Conservation (phyloP, 2,113 vertebrate species). For the Amia ocellicauda region DNA sequence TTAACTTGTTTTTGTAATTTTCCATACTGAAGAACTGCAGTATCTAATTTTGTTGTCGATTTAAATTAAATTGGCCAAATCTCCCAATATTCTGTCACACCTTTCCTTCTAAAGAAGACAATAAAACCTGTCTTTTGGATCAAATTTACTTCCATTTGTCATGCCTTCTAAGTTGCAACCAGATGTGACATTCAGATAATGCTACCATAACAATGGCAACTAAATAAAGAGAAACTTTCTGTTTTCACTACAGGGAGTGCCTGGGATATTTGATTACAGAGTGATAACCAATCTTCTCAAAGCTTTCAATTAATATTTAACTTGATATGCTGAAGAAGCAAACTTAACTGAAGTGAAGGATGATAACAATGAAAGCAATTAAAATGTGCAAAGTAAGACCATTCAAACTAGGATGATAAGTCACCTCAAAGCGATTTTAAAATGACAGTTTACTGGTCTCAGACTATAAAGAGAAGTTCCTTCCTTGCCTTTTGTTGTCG, state of each 20-base stretch:
- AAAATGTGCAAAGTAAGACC: conserved; percentile 52
- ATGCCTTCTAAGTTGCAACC: conserved; percentile 25
- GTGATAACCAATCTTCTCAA: conserved; percentile 51
- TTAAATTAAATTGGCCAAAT: not conserved
- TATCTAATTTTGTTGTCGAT: no score
- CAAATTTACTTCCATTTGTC: conserved; percentile 20
- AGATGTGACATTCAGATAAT: conserved; percentile 22
- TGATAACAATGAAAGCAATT: conserved; percentile 57
- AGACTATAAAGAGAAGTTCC: not conserved
- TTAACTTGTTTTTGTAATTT: no score
- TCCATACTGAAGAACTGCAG: no score
- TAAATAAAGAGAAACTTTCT: conserved; percentile 34
- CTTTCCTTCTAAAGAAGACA: not conserved
- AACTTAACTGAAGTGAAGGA: conserved; percentile 41
- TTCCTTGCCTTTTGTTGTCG: no score
- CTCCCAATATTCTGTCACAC: not conserved
- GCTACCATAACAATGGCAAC: conserved; percentile 39
- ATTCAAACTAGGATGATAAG: conserved; percentile 41
- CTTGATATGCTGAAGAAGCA: conserved; percentile 47
- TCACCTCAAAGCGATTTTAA: conserved; percentile 45
- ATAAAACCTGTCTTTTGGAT: not conserved
- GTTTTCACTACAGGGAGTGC: conserved; percentile 45
- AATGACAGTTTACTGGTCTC: conserved; percentile 24
- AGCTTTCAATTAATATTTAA: conserved; percentile 63
- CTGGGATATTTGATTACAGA: conserved; percentile 56